Conservation (phyloP, 30 jellyfish, hydroid and myxozoan species). For the Hydractinia echinata region DNA sequence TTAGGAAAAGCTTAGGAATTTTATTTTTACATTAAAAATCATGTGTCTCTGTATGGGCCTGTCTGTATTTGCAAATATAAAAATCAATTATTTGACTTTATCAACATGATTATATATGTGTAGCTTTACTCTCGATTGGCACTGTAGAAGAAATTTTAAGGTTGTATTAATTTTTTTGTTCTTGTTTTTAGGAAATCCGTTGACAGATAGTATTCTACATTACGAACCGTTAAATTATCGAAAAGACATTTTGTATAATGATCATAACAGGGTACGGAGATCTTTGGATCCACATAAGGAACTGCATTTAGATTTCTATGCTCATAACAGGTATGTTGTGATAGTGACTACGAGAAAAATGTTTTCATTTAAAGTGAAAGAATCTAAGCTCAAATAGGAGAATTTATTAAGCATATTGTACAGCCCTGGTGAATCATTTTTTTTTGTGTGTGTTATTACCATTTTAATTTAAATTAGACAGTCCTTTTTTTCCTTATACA, state of each 20-base stretch:
- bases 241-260: slow-evolving; percentile 30
- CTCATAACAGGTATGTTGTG: slow-evolving; percentile 64
- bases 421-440: not conserved
- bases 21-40: too few relatives aligned
- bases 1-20: too few relatives aligned
- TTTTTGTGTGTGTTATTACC: too few relatives aligned
- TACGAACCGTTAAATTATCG: slow-evolving; percentile 62
- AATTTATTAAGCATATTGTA: not conserved
- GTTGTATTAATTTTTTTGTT: not conserved
- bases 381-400: not conserved
- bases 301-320: slow-evolving; percentile 60
- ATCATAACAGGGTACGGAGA: slow-evolving; percentile 60
- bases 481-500: not conserved
- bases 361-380: not conserved
- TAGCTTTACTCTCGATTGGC: too few relatives aligned
- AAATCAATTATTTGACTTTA: too few relatives aligned
- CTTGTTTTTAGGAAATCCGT: slow-evolving; percentile 46
- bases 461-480: not conserved
- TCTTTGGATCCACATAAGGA: slow-evolving; percentile 47
- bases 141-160: too few relatives aligned
- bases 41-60: too few relatives aligned
- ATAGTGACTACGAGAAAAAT: not conserved
- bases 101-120: too few relatives aligned
- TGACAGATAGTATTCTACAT: slow-evolving; percentile 55
- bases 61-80: too few relatives aligned